Evolutionary conservation across 2,888 invertebrate genomes (phyloP).

Genomic region (Parthenolecanium corni): DNA sequence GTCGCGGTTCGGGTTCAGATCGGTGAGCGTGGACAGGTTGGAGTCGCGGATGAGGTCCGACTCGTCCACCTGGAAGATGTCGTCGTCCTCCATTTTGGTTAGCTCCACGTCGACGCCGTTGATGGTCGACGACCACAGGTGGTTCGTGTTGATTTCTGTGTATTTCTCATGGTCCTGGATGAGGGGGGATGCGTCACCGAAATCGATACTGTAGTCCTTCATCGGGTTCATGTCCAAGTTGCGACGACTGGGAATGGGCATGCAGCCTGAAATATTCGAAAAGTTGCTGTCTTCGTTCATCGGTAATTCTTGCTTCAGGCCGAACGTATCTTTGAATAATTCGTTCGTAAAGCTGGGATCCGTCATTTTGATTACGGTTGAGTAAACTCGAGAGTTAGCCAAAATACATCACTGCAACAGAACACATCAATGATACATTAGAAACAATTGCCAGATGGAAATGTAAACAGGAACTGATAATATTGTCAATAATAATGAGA

Average conservation of each 20-base stretch:
- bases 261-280: constrained; percentile 17
- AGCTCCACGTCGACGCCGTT: constrained; percentile 15
- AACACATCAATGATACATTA: neutral
- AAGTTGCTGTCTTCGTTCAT: neutral
- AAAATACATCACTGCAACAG: constrained; percentile 14
- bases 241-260: constrained; percentile 22
- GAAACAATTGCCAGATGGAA: too few relatives aligned
- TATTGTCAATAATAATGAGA: too few relatives aligned
- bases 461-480: too few relatives aligned
- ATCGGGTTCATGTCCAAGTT: constrained; percentile 8
- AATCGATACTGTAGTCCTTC: constrained; percentile 11
- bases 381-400: neutral
- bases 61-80: constrained; percentile 58
- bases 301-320: constrained; percentile 13
- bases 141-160: constrained; percentile 20
- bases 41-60: constrained; percentile 59
- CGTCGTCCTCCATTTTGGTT: constrained; percentile 22
- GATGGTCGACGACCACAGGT: constrained; percentile 20
- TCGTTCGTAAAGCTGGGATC: constrained; percentile 22
- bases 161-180: constrained; percentile 27
- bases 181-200: constrained; percentile 15
- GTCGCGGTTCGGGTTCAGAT: constrained; percentile 53
- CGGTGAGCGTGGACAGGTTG: constrained; percentile 72
- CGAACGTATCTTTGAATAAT: constrained; percentile 20
- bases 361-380: constrained; percentile 4